These are phyloP conservation scores for Cephalopterus ornatus DNA, from an alignment of 2,113 vertebrate species.

Conservation along the genomic window DNA sequence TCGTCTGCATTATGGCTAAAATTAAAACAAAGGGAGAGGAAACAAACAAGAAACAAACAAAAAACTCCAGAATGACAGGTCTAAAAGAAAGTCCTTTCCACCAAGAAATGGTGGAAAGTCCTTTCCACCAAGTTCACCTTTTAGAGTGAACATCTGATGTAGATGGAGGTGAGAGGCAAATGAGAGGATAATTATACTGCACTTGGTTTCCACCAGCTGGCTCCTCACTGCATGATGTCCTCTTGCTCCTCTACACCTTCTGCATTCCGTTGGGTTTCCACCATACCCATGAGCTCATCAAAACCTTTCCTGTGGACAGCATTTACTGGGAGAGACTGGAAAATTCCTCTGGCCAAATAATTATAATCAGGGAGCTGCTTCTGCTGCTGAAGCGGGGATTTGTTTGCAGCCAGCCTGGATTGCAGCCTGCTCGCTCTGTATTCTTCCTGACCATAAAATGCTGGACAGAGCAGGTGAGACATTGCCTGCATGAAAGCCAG, in stretches of 20 bases:
- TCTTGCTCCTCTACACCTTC: neutral
- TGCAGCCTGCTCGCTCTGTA: neutral
- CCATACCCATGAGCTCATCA: neutral
- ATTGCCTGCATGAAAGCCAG: neutral
- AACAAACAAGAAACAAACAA: neutral
- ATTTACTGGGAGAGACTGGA: neutral
- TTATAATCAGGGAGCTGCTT: neutral
- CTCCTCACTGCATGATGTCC: accelerated
- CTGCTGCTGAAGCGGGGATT: neutral
- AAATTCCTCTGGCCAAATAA: neutral
- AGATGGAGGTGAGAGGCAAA: neutral
- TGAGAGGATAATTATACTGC: neutral
- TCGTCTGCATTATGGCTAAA: neutral
- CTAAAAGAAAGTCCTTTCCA: neutral
- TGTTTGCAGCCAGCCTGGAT: neutral
- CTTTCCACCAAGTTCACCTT: neutral
- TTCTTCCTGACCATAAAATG: neutral
- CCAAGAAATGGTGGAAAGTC: neutral
- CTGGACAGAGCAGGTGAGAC: accelerated
- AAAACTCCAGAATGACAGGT: neutral
- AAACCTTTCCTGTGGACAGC: neutral
- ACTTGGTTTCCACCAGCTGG: neutral
- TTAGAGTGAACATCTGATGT: neutral
- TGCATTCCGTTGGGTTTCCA: neutral
- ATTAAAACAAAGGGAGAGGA: neutral